A percentile compares a stretch with the other conserved stretches of the same genome.
phyloP scores from a whole-genome alignment of 2,113 vertebrate species.

The Tor tambroides region DNA sequence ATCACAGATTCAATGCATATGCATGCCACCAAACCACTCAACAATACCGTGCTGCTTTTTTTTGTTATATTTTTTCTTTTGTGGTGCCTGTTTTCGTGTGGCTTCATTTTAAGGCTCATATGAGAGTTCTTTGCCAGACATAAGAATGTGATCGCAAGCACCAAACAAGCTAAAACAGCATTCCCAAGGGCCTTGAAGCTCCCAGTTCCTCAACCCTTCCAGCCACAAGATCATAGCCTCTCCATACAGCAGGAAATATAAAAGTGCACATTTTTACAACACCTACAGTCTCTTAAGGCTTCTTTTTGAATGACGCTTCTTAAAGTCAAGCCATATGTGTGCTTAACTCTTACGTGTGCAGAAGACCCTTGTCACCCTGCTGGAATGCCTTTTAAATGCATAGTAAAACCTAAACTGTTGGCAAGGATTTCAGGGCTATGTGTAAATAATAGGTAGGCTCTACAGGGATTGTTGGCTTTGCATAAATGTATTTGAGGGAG shows the following conservation, averaged over 20 bases:
- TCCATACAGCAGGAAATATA: conserved; percentile 58
- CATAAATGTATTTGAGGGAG: background rate
- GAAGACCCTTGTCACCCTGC: conserved; percentile 35
- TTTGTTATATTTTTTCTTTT: conserved; percentile 20
- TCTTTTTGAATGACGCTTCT: conserved; percentile 42
- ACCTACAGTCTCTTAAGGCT: conserved; percentile 44
- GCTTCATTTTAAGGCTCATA: conserved; percentile 18
- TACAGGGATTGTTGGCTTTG: background rate
- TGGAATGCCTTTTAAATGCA: conserved; percentile 43
- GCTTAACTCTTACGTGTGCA: conserved; percentile 20
- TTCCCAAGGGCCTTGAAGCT: conserved; percentile 46
- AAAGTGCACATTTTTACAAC: conserved; percentile 50
- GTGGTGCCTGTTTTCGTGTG: background rate
- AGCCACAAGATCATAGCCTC: conserved; percentile 54
- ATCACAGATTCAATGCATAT: background rate
- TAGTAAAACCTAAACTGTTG: conserved; percentile 15
- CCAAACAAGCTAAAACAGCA: conserved; percentile 26
- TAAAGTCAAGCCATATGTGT: conserved; percentile 53
- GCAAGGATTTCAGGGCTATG: background rate
- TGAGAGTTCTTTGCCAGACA: conserved; percentile 34
- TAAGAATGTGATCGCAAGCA: conserved; percentile 42
- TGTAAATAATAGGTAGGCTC: background rate
- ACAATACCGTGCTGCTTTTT: background rate
- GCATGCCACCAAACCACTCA: background rate
- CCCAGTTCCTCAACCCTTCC: conserved; percentile 40